Base-by-base conservation (phyloP, 1,140 invertebrate genomes). In the Oryzaephilus surinamensis region DNA sequence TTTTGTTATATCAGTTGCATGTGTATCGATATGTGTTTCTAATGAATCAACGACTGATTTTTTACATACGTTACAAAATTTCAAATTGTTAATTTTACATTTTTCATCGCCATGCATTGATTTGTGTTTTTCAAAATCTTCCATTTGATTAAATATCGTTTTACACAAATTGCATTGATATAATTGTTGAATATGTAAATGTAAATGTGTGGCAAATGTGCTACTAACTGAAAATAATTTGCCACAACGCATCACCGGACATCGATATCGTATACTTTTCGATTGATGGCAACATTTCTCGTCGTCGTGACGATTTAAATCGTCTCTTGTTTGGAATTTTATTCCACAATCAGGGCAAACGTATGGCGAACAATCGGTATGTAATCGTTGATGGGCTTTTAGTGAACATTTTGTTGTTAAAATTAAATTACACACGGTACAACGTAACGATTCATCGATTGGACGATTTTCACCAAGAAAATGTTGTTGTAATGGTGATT, bases 261-360 rank as follows among this genome's bases (percentile, higher is more conserved):
- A 73, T 37, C 58, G 58, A 20, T 58, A 62, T 51, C 48, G 58
- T 46, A 54, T 65, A 55, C 44, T 58, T 60, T 60, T 69, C 46
- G 57, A 61, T 64, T 62, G 60, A 63, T 57, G 65, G 60, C 55
- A 72, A 64, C 59, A 61, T 15, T 64, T 61, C 38, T 67, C 61
- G 46, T 69, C 66, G 42, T 67, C 54, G 50, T 73, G 70, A 19
- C 50, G 53, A 38, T 57, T 59, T 18, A 69, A 60, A 36, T 61
- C 58, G 11, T 41, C 39, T 26, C 55, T 61, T 13, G 46, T 50
- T 18, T 49, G 19, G 38, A 70, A 61, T 20, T 55, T 26, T 15
- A 55, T 48, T 0, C 68, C 70, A 58, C 70, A 72, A 53, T 71
- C 68, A 3, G 69, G 67, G 42, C 69, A 72, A 32, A 61, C 61